Percentiles rank a stretch among this genome's conserved stretches.
phyloP scores from a whole-genome alignment of 2,113 vertebrate genomes.

The Scortum barcoo region DNA sequence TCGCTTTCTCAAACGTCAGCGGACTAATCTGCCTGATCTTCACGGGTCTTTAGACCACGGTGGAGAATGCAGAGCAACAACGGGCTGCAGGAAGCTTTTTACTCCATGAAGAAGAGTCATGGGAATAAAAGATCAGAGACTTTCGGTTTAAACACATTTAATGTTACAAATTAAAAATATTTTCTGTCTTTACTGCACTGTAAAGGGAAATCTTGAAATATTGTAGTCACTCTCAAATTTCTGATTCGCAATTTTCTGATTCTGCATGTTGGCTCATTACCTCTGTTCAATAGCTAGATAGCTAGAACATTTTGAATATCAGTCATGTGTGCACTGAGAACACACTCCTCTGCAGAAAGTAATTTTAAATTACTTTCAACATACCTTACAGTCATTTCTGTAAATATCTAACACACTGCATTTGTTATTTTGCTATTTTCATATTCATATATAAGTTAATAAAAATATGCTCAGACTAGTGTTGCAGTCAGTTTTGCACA shows the following conservation, averaged over 20 bases:
- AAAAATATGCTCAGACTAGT: neutral
- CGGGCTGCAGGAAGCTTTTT: no score
- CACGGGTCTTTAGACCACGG: no score
- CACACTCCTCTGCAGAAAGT: neutral
- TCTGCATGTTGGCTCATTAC: no score
- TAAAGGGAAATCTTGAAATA: neutral
- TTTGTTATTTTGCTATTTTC: neutral
- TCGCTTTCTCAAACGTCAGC: no score
- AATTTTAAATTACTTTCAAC: neutral
- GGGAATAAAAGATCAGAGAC: no score
- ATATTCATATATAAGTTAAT: neutral
- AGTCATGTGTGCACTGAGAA: neutral
- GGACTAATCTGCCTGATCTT: no score
- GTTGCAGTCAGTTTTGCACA: neutral
- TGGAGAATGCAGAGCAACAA: no score
- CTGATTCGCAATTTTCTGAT: no score
- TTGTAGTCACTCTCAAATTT: neutral
- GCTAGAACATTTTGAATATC: neutral
- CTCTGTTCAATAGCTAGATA: neutral
- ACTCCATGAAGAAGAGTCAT: no score
- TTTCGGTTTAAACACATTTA: no score
- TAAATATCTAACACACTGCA: neutral
- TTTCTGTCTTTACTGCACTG: neutral
- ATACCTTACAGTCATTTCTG: neutral
- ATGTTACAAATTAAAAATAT: neutral